Evolutionary conservation across 1,140 invertebrate genomes (phyloP), one percentile per base, ranked within the genome.

Genomic region (Eupeodes corollae): DNA sequence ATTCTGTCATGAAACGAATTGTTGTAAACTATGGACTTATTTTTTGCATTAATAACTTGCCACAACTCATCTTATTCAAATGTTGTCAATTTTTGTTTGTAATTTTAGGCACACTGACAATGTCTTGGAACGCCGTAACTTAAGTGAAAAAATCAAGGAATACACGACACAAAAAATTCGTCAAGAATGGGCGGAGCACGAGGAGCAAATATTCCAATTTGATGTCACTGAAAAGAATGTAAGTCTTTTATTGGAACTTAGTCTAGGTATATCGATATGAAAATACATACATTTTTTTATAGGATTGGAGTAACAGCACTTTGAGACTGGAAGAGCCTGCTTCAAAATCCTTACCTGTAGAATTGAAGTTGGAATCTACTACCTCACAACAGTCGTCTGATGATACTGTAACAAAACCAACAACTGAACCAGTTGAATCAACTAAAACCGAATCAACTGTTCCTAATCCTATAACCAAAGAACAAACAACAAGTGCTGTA

Each of bases 401-500:
- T 8, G 15, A 48, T 9, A 43, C 42, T 21, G 33, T 32, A 39
- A 44, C 44, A n/a, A 41, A 50, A 13, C 14, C 41, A 26, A 26
- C 44, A 6, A 51, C 47, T 5, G 47, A 57, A 6, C 56, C 55
- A 6, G 59, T 56, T 10, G 68, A 66, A 30, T 72, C 69, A 49
- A 70, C 65, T 6, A 71, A 69, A 33, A 53, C 59, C 0, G 67
- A 70, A 65, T n/a, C n/a, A n/a, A n/a, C n/a, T n/a, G n/a, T n/a
- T n/a, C n/a, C n/a, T n/a, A n/a, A n/a, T n/a, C 37, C 66, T 71
- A 52, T 11, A 11, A 47, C 12, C 45, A 47, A 41, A 41, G n/a
- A 44, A 8, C n/a, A n/a, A 26, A 8, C 21, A 26, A 26, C 21
- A 26, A 26, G 21, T 26, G 21, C 21, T 26, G 8, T 26, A 26